A percentile compares a stretch with the other conserved stretches of the same genome.
phyloP scores from a whole-genome alignment of 2,888 invertebrate species.

The Oscheius onirici region DNA sequence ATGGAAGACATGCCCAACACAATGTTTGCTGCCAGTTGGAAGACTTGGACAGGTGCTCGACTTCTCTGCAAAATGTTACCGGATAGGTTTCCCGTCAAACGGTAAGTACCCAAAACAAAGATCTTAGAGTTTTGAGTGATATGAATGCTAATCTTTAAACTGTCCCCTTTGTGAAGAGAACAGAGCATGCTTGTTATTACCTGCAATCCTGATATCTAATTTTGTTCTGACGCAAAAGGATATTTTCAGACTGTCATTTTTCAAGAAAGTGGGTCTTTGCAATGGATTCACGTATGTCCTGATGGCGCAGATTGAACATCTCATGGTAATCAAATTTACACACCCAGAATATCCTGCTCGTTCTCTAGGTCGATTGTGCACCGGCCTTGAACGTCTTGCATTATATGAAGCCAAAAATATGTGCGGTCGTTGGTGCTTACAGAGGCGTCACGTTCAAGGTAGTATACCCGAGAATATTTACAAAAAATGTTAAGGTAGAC shows the following conservation, averaged over 20 bases:
- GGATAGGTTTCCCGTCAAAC: constrained; percentile 44
- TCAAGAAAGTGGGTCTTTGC: constrained; percentile 44
- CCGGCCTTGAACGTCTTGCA: constrained; percentile 56
- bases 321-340: constrained; percentile 39
- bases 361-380: constrained; percentile 45
- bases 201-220: background rate
- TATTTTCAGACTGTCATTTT: constrained; percentile 53
- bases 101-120: constrained; percentile 27
- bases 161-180: too few relatives aligned
- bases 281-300: constrained; percentile 54
- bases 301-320: constrained; percentile 53
- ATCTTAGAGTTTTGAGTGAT: too few relatives aligned
- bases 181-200: too few relatives aligned
- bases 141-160: too few relatives aligned
- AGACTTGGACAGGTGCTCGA: constrained; percentile 64
- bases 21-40: constrained; percentile 56
- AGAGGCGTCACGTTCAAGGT: constrained; percentile 49
- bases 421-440: constrained; percentile 57
- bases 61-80: constrained; percentile 54
- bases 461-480: background rate
- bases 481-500: constrained; percentile 38
- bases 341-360: background rate
- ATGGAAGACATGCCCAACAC: constrained; percentile 61
- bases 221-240: background rate
- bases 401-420: constrained; percentile 55